A percentile compares a stretch with the other conserved stretches of the same genome.
These are phyloP conservation scores for Catharus fuscescens DNA, from an alignment of 2,113 vertebrate species.

Conservation along the genomic window DNA sequence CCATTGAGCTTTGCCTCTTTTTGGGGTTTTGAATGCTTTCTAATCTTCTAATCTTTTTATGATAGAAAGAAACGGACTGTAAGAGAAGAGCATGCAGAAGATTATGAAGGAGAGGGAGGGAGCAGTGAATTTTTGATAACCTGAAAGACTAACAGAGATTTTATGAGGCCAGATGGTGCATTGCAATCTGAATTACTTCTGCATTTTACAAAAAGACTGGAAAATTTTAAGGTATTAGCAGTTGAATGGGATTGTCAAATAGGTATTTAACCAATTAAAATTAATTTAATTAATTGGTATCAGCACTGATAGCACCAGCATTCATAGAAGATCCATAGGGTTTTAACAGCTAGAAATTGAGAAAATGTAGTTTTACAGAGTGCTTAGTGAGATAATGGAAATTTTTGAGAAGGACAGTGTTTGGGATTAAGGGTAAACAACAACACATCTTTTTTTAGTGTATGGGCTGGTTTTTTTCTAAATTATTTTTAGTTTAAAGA, in stretches of 20 bases:
- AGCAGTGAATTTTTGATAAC: not conserved
- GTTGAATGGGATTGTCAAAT: not conserved
- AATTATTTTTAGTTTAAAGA: not conserved
- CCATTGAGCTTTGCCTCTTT: not conserved
- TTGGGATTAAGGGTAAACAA: not conserved
- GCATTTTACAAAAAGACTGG: not conserved
- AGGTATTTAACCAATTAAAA: not conserved
- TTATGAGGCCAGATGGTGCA: not conserved
- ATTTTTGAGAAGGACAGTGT: not conserved
- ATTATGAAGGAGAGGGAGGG: not conserved
- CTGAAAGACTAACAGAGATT: not conserved
- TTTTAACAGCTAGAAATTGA: not conserved
- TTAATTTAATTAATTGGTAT: not conserved
- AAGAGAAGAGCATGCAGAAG: not conserved
- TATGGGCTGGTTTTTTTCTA: not conserved
- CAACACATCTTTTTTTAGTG: not conserved
- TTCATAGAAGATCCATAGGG: not conserved
- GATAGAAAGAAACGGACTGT: not conserved
- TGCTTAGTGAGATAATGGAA: not conserved
- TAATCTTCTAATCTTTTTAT: not conserved
- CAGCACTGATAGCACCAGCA: accelerated
- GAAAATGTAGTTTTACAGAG: not conserved
- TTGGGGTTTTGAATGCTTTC: not conserved
- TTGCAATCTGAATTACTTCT: not conserved
- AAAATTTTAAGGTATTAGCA: not conserved